Evolutionary conservation across 2,888 invertebrate genomes (phyloP).

Genomic region (Ceramica pisi): DNA sequence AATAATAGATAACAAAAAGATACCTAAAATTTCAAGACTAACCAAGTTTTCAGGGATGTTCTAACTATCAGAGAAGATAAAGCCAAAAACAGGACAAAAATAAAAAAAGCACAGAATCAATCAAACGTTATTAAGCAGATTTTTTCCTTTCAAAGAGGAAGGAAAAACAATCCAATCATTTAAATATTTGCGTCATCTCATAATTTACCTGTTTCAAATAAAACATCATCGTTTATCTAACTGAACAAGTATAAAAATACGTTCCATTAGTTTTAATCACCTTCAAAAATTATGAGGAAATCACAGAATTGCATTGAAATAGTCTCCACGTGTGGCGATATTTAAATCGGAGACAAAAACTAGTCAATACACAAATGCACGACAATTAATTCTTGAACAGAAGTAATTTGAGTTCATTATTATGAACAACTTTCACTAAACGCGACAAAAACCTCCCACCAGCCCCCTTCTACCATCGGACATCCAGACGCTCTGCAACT

Average conservation of each 20-base stretch:
- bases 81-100: no score
- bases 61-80: no score
- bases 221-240: background rate
- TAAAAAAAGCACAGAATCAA: background rate
- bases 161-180: background rate
- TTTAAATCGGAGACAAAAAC: background rate
- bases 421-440: no score
- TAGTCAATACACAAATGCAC: no score
- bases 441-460: no score
- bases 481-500: no score
- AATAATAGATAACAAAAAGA: no score
- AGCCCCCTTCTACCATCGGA: no score
- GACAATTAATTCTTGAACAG: no score
- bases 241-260: background rate
- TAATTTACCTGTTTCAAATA: slow-evolving; percentile 16
- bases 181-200: slow-evolving; percentile 10
- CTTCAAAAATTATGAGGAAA: background rate
- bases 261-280: background rate
- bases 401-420: no score
- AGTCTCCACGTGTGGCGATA: background rate
- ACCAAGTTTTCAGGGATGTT: no score
- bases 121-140: background rate
- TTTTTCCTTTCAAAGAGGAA: background rate
- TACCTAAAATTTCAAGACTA: no score
- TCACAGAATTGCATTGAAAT: background rate